Evolutionary conservation across 2,113 vertebrate species (phyloP), one percentile per base, ranked within the genome.

Genomic region (Percopsis transmontana): DNA sequence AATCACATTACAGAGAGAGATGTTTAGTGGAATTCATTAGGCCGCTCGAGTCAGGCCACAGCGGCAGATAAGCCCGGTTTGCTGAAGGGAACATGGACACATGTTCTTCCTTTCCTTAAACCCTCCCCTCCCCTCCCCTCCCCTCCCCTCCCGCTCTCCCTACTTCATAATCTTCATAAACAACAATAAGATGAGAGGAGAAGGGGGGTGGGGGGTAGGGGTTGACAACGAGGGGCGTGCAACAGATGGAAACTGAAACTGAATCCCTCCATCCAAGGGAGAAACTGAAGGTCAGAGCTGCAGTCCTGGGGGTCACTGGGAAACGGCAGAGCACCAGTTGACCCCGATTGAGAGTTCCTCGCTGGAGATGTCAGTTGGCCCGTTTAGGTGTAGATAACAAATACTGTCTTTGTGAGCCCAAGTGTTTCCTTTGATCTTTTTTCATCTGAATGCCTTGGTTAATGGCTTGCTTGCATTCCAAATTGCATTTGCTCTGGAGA

Each of bases 261-360:
- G 5, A 48, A n/a, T 48, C 45, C 45, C 7, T 15, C 15, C 2
- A 16, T 6, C 45, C n/a, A 18, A 55, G 21, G 41, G 27, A 68
- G 42, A 18, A 45, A 14, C 3, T 39, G 5, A 2, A 19, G 19
- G n/a, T 19, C 15, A 41, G 53, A 47, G 41, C 42, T 24, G 8
- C 20, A 41, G 24, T 45, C 41, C 15, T 23, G 48, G 58, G 63
- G 7, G 33, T 60, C 42, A 33, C 27, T 33, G 27, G 27, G 27
- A 33, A 33, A 7, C 27, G 5, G 27, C 27, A 33, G 27, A 33
- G 47, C 51, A 50, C 74, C 82, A 85, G 74, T 72, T 82, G 79
- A n/a, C 45, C 45, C 58, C 63, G 55, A 82, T 74, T 66, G 61
- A 70, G 19, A 68, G 66, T 67, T 60, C 44, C 62, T 53, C 61